Evolutionary conservation across 2,113 vertebrate species (phyloP).

Genomic region (Coracopsis vasa): DNA sequence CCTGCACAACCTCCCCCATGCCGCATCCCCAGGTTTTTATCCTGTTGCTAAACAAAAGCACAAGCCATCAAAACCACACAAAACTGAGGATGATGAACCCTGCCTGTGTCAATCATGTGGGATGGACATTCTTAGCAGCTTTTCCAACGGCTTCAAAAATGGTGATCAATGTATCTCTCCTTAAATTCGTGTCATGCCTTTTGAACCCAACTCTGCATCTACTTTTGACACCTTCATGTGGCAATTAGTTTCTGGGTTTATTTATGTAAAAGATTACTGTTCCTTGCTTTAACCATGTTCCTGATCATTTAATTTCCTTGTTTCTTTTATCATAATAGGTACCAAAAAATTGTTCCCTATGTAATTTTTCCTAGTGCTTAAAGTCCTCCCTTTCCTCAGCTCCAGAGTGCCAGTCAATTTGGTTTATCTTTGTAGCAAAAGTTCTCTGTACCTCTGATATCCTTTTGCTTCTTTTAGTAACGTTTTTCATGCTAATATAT

Average conservation of each 20-base stretch:
- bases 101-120: accelerated
- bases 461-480: background rate
- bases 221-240: background rate
- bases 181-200: background rate
- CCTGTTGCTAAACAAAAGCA: background rate
- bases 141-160: background rate
- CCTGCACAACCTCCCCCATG: background rate
- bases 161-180: background rate
- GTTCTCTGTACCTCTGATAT: background rate
- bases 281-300: background rate
- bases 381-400: background rate
- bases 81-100: background rate
- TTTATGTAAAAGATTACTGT: background rate
- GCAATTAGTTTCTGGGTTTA: background rate
- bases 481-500: background rate
- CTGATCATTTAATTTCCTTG: background rate
- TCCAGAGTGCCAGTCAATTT: background rate
- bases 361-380: background rate
- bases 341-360: background rate
- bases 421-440: background rate
- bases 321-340: background rate
- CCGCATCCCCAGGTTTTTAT: background rate
- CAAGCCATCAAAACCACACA: background rate
- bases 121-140: background rate
- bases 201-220: background rate